Percentiles rank a stretch among this genome's conserved stretches.
These are phyloP conservation scores for Colinus virginianus DNA, from an alignment of 2,113 vertebrate species.

Conservation along the genomic window DNA sequence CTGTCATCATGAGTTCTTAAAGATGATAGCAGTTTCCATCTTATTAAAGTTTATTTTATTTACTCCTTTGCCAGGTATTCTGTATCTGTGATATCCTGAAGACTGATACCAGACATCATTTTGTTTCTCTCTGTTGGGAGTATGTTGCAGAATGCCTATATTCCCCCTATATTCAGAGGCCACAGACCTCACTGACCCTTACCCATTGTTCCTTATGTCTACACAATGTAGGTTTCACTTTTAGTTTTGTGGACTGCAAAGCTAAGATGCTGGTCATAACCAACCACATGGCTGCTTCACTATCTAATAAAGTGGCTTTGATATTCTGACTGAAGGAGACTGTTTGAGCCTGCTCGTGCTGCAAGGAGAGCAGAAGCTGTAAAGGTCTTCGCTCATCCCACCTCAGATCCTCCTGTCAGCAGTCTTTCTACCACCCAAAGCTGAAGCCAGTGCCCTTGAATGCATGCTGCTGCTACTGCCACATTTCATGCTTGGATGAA, in stretches of 20 bases:
- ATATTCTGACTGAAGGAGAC: not conserved
- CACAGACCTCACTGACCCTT: not conserved
- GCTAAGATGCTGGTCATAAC: not conserved
- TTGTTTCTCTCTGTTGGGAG: not conserved
- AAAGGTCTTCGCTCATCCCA: not conserved
- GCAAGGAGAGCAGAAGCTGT: not conserved
- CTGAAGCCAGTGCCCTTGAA: not conserved
- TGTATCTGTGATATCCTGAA: not conserved
- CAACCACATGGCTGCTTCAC: not conserved
- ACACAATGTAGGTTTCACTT: not conserved
- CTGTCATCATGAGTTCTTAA: not conserved
- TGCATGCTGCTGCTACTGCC: not conserved
- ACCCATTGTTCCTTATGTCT: not conserved
- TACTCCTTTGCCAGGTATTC: not conserved
- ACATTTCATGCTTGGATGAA: not conserved
- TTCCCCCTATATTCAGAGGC: not conserved
- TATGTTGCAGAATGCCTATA: not conserved
- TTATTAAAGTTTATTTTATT: not conserved
- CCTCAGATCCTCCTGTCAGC: not conserved
- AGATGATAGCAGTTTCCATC: not conserved
- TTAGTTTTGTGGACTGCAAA: not conserved
- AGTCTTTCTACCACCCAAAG: not conserved
- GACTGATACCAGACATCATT: fast-evolving
- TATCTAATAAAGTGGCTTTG: not conserved
- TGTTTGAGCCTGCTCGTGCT: not conserved